Evolutionary conservation across 1,140 invertebrate genomes (phyloP).

Genomic region (Drosophila melanica): DNA sequence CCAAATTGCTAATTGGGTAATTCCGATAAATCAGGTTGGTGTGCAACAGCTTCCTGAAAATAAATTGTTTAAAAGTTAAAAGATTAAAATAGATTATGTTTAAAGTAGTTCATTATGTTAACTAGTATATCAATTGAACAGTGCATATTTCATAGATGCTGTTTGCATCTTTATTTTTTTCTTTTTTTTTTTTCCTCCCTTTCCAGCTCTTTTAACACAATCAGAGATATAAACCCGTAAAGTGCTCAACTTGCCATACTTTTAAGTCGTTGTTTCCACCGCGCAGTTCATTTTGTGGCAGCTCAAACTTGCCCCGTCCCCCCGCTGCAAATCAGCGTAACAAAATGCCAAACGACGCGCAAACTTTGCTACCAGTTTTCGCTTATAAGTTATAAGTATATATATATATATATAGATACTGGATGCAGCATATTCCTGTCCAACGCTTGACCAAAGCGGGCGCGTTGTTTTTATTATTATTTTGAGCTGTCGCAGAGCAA

Average conservation of each 20-base stretch:
- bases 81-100: too few relatives aligned
- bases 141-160: too few relatives aligned
- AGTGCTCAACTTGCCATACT: background rate
- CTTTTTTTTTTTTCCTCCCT: too few relatives aligned
- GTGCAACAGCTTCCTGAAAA: too few relatives aligned
- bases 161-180: too few relatives aligned
- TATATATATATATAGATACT: background rate
- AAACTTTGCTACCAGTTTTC: constrained; percentile 26
- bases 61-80: too few relatives aligned
- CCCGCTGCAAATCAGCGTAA: constrained; percentile 38
- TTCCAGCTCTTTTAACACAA: constrained; percentile 1
- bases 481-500: constrained; percentile 57
- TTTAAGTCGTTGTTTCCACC: background rate
- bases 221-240: constrained; percentile 5
- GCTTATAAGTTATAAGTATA: constrained; percentile 1
- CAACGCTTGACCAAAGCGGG: constrained; percentile 19
- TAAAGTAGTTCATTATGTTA: too few relatives aligned
- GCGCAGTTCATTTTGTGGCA: constrained; percentile 42
- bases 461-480: constrained; percentile 59
- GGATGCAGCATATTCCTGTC: constrained; percentile 1
- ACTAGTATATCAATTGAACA: too few relatives aligned
- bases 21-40: too few relatives aligned
- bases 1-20: too few relatives aligned
- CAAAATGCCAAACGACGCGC: constrained; percentile 22
- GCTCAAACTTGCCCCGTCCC: background rate